Evolutionary conservation across 2,888 invertebrate genomes (phyloP).

Genomic region (Eupithecia tripunctaria): DNA sequence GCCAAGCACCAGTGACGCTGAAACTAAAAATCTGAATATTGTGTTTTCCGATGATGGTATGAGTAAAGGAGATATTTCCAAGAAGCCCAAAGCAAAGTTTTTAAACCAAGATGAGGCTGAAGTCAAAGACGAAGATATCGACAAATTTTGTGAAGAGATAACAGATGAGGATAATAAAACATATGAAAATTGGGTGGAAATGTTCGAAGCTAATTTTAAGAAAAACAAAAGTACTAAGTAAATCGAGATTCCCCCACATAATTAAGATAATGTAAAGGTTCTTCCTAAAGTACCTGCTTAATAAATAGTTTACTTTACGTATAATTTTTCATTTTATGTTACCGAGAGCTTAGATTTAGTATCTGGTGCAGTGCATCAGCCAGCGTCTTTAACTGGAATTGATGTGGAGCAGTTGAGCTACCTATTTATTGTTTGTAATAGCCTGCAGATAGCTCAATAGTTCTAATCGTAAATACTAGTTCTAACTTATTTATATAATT

Average conservation of each 20-base stretch:
- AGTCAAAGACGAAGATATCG: conserved; percentile 76
- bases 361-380: too few species aligned
- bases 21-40: conserved; percentile 1
- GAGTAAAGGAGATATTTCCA: neutral
- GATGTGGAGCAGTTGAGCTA: too few species aligned
- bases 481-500: too few species aligned
- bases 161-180: conserved; percentile 72
- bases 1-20: neutral
- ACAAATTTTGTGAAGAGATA: conserved; percentile 74
- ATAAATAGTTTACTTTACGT: neutral
- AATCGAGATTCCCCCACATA: neutral
- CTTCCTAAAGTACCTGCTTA: neutral
- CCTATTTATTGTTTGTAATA: too few species aligned
- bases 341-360: too few species aligned
- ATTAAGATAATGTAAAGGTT: neutral
- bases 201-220: conserved; percentile 71
- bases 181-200: conserved; percentile 74
- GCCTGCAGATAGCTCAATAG: too few species aligned
- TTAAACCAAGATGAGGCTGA: conserved; percentile 62
- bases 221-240: conserved; percentile 55
- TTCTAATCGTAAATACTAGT: too few species aligned
- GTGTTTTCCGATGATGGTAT: neutral
- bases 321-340: neutral
- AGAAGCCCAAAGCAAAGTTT: conserved; percentile 22
- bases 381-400: too few species aligned